Evolutionary conservation across 2,797 vertebrate genomes (phyloP).

Genomic region (Coregonus sp.): DNA sequence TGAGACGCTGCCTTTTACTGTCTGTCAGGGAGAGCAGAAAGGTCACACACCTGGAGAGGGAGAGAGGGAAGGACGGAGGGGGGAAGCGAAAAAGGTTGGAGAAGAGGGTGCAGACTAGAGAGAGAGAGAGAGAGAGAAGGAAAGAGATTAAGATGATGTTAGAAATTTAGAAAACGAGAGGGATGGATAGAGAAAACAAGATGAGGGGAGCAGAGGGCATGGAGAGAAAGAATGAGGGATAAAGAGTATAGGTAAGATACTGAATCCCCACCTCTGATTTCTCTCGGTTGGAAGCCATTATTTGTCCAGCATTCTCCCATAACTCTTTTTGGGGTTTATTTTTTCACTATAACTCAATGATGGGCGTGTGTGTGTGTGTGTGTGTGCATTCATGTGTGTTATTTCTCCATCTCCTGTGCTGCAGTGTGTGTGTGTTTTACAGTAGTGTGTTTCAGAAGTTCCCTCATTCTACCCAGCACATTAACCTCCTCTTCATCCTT

Average conservation of each 20-base stretch:
- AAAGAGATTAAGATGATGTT: slow-evolving; percentile 7
- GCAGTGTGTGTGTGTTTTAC: slow-evolving; percentile 52
- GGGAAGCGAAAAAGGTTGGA: slow-evolving; percentile 27
- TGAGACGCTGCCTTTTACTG: slow-evolving; percentile 65
- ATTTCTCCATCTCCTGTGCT: slow-evolving; percentile 40
- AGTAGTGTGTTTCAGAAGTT: slow-evolving; percentile 54
- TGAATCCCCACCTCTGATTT: no score
- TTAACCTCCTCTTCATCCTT: slow-evolving; percentile 74
- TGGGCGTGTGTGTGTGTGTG: background rate
- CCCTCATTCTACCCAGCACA: slow-evolving; percentile 63
- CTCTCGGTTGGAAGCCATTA: no score
- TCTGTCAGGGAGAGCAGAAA: slow-evolving; percentile 23
- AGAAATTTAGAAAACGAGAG: background rate
- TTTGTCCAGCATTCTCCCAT: no score
- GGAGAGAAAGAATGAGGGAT: no score
- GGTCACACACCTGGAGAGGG: slow-evolving; percentile 40
- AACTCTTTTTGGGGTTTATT: no score
- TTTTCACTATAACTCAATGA: no score
- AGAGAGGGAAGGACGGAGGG: background rate
- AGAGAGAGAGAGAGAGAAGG: slow-evolving; percentile 35
- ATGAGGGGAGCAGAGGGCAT: no score
- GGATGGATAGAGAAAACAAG: background rate
- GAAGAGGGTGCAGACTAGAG: slow-evolving; percentile 30
- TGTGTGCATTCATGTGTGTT: slow-evolving; percentile 6
- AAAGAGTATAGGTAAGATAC: no score